Evolutionary conservation across 2,113 vertebrate genomes (phyloP), one percentile per base, ranked within the genome.

Genomic region (Catagonus wagneri): DNA sequence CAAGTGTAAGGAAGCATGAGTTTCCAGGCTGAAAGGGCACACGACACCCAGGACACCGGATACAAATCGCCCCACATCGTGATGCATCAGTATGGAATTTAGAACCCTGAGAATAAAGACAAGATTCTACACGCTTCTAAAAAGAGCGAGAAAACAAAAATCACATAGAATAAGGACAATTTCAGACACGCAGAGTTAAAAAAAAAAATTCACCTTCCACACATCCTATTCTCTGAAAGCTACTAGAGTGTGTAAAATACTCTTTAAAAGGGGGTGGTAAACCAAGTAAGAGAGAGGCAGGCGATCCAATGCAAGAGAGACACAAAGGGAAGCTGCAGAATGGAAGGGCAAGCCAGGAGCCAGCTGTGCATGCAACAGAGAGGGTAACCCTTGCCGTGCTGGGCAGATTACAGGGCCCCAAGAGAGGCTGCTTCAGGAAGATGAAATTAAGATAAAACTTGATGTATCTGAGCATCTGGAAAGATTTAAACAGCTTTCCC

Each of bases 71-170:
- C 56, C 56, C 12, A 74, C 44, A 58, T 29, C 27, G n/a, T 83
- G 74, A 89, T 23, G 50, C 2, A 5, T 32, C 50, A 25, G 54
- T 89, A 27, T 72, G 58, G 95, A 75, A 93, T 19, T 79, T n/a
- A 69, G 88, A 92, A 92, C 25, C 54, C 66, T 76, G 58, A 34
- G 69, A 83, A 78, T 60, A 54, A 95, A 97, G 83, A 85, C 54
- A 96, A 89, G 68, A 92, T 63, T 19, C 80, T 69, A 91, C 65
- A 90, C 83, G 86, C 56, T 94, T 93, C 80, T 34, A 92, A 3
- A 85, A 83, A 89, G 72, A 85, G 36, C 7, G 20, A 44, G 11
- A 25, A 32, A 13, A 50, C 76, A 72, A 34, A 56, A 83, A 79
- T 61, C 66, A 83, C 39, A 81, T 75, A 89, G 5, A 80, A 80